Conservation (phyloP, 2,797 vertebrate genomes). For the Pseudochirops cupreus region DNA sequence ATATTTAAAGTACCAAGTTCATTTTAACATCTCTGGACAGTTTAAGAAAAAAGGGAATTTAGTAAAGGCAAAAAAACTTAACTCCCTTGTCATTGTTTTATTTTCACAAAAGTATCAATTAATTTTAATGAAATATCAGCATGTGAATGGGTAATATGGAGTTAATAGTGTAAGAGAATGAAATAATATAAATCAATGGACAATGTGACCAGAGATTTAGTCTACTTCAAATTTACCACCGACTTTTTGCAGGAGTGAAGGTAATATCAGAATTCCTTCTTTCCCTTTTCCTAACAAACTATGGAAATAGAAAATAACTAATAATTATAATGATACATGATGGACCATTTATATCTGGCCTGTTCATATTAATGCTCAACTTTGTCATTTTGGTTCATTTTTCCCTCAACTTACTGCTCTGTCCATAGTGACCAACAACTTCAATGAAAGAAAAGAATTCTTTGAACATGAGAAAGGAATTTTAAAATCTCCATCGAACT, state of each 20-base stretch:
- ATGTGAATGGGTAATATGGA: conserved; percentile 51
- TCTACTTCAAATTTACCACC: conserved; percentile 30
- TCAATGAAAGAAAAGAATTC: conserved; percentile 12
- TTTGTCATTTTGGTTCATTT: neutral
- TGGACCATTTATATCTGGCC: neutral
- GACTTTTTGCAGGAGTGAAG: conserved; percentile 25
- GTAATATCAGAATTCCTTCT: conserved; percentile 6
- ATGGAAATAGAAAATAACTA: conserved; percentile 42
- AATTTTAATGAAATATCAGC: conserved; percentile 29
- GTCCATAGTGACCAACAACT: conserved; percentile 22
- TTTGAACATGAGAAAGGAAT: conserved; percentile 35
- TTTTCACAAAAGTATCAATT: conserved; percentile 1
- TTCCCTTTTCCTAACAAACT: conserved; percentile 34
- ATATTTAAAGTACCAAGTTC: conserved; percentile 57
- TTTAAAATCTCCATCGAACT: neutral
- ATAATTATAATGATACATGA: neutral
- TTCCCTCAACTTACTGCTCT: neutral
- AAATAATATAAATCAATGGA: neutral
- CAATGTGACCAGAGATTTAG: neutral
- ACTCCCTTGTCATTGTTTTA: conserved; percentile 18
- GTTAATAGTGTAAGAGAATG: conserved; percentile 36
- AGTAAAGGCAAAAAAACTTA: conserved; percentile 37
- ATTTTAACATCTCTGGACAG: conserved; percentile 43
- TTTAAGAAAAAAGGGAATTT: conserved; percentile 45
- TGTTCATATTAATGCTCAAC: neutral